phyloP scores from a whole-genome alignment of 2,888 invertebrate species.

The Parelbella ahira region DNA sequence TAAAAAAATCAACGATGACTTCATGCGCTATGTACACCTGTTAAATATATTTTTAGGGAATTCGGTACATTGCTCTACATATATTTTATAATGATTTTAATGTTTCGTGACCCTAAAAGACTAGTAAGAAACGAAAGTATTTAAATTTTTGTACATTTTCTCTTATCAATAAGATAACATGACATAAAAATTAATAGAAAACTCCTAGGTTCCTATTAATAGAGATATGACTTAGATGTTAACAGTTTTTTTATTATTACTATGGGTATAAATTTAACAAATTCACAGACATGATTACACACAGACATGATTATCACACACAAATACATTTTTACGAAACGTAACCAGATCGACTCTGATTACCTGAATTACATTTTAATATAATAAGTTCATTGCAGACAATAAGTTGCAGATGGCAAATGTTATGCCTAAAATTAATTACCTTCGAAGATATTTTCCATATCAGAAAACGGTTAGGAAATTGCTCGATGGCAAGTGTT shows the following conservation, averaged over 20 bases:
- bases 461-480: too few relatives aligned
- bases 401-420: too few relatives aligned
- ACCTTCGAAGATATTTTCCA: too few relatives aligned
- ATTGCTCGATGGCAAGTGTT: too few relatives aligned
- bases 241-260: conserved; percentile 38
- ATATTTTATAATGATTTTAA: conserved; percentile 44
- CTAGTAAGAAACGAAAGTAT: conserved; percentile 77
- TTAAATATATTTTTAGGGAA: conserved; percentile 38
- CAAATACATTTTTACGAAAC: conserved; percentile 22
- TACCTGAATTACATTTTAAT: too few relatives aligned
- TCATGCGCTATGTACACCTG: conserved; percentile 50
- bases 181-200: conserved; percentile 70
- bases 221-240: conserved; percentile 75
- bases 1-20: conserved; percentile 42
- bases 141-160: conserved; percentile 74
- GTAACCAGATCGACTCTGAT: conserved; percentile 30
- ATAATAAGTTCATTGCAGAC: too few relatives aligned
- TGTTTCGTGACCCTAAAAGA: conserved; percentile 72
- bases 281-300: conserved; percentile 28
- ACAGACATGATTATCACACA: conserved; percentile 24
- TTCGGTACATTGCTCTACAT: conserved; percentile 40
- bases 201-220: conserved; percentile 56
- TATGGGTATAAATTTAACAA: conserved; percentile 21
- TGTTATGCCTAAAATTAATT: too few relatives aligned
- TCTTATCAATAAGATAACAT: conserved; percentile 77